Evolutionary conservation across 30 jellyfish, hydroid and myxozoan genomes (phyloP).

Genomic region (Aurelia coerulea): DNA sequence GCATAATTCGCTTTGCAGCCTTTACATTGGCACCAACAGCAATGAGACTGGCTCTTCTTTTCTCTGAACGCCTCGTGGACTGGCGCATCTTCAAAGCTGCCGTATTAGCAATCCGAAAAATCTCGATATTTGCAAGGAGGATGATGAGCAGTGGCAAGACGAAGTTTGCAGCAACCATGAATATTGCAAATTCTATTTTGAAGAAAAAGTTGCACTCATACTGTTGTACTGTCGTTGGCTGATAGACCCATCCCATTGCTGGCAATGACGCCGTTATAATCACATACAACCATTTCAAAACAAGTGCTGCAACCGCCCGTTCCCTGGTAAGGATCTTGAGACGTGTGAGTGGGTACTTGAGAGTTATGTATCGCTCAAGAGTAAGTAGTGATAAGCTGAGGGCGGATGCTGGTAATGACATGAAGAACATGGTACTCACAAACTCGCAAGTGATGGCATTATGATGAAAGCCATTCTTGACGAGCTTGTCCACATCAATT

Average conservation of each 20-base stretch:
- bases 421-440: conserved; percentile 68
- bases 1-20: conserved; percentile 85
- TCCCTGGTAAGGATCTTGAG: conserved; percentile 48
- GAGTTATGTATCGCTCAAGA: conserved; percentile 81
- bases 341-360: conserved; percentile 74
- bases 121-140: conserved; percentile 70
- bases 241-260: conserved; percentile 68
- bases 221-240: conserved; percentile 22
- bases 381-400: conserved; percentile 75
- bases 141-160: conserved; percentile 62
- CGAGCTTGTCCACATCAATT: conserved; percentile 72
- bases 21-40: conserved; percentile 79
- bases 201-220: conserved; percentile 51
- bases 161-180: conserved; percentile 81
- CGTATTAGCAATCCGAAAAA: conserved; percentile 74
- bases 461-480: conserved; percentile 41
- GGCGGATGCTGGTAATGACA: conserved; percentile 92
- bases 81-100: conserved; percentile 70
- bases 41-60: conserved; percentile 66
- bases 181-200: conserved; percentile 39
- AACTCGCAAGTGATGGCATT: conserved; percentile 63
- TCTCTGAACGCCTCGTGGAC: conserved; percentile 39
- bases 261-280: conserved; percentile 67
- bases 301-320: conserved; percentile 53
- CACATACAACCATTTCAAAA: conserved; percentile 77